Base-by-base conservation (phyloP, 2,888 invertebrate species). In the Scaptomyza tumidula region DNA sequence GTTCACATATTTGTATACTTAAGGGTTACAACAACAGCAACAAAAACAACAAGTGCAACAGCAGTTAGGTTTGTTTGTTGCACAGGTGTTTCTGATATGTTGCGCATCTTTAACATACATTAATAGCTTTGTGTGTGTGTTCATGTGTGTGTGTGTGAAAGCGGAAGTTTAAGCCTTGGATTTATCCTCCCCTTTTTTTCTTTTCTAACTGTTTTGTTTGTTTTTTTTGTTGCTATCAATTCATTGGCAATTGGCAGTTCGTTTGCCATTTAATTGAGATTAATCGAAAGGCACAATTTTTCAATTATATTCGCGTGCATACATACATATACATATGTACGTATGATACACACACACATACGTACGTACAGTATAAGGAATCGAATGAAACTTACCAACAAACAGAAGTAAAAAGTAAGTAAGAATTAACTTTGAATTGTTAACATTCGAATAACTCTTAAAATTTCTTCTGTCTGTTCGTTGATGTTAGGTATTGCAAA, bases 1-100 rank as follows among this genome's bases (percentile, higher is more conserved):
- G 82, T 86, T 78, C 70, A 73, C 78, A 73, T 78, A 71, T 78
- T 75, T 78, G 78, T 72, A 60, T 58, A 77, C 62, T 69, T 71
- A 69, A 62, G 5, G 29, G 29, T 44, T 53, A 66, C 63, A 37
- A 39, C 14, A 14, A 14, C 14, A 35, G 6, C 37, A 37, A 37
- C n/a, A 37, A 37, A n/a, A 61, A 39, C 13, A 45, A 29, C n/a
- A 19, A 2, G 3, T 3, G 9, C n/a, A 37, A 14, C 48, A 45
- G 56, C 49, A 19, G 58, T 55, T 60, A 57, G 24, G 48, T 78
- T 75, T 80, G 9, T 63, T 72, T 33, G 78, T 75, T 63, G 61
- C 68, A 76, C 85, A 82, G 70, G 78, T 82, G 80, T 74, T 68
- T 54, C 64, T 67, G 68, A 67, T 1, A 67, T 80, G 63, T 50